Conservation (phyloP, 2,113 vertebrate genomes). For the Engraulis encrasicolus region DNA sequence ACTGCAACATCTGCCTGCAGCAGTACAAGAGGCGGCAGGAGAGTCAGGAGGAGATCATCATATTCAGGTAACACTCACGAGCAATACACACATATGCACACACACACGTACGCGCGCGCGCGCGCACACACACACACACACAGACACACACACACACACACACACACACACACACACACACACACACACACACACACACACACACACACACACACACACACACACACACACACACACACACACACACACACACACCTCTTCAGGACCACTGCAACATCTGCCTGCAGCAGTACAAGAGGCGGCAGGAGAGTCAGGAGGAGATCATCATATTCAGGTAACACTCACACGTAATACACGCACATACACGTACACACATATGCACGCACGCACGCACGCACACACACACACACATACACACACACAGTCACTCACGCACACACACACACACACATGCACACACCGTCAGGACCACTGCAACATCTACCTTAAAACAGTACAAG, state of each 20-base stretch:
- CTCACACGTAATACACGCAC: slow-evolving; percentile 64
- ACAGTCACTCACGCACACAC: too few species aligned
- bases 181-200: too few species aligned
- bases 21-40: slow-evolving; percentile 93
- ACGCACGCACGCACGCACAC: background rate
- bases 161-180: too few species aligned
- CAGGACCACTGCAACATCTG: slow-evolving; percentile 95
- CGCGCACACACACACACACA: background rate
- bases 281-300: slow-evolving; percentile 92
- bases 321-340: slow-evolving; percentile 97
- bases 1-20: slow-evolving; percentile 93
- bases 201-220: too few species aligned
- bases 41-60: slow-evolving; percentile 87
- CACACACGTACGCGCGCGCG: background rate
- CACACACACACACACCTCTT: too few species aligned
- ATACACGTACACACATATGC: background rate
- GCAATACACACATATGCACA: background rate
- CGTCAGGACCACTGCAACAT: slow-evolving; percentile 93
- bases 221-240: too few species aligned
- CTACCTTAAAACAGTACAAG: slow-evolving; percentile 95
- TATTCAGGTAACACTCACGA: too few species aligned
- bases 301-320: slow-evolving; percentile 86
- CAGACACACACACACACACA: too few species aligned
- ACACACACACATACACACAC: too few species aligned
- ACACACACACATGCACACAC: too few species aligned